Percentiles rank a stretch among this genome's conserved stretches.
Evolutionary conservation across 2,888 invertebrate species (phyloP).

Genomic region (Cenopis cana): DNA sequence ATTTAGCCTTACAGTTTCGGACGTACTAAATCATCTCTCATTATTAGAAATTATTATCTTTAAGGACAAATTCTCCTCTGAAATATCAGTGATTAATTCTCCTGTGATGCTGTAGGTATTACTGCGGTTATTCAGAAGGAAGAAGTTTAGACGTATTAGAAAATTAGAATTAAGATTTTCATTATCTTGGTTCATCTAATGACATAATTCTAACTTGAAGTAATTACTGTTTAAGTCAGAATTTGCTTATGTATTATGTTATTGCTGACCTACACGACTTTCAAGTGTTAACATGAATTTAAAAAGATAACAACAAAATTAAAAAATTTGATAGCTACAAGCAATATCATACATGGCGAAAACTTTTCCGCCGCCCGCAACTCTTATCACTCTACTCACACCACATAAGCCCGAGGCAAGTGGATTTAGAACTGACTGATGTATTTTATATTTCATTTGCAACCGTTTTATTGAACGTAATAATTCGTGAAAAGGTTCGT

Average conservation of each 20-base stretch:
- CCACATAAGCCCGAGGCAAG: constrained; percentile 26
- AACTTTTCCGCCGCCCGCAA: not conserved
- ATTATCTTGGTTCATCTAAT: too few species aligned
- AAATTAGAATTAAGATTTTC: too few species aligned
- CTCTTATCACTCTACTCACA: not conserved
- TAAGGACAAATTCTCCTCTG: not conserved
- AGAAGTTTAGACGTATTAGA: too few species aligned
- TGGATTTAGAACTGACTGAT: constrained; percentile 20
- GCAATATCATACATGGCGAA: not conserved
- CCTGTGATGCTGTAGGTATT: not conserved
- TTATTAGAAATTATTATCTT: not conserved
- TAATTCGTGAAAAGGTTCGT: not conserved
- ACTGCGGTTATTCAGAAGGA: too few species aligned
- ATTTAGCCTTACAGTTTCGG: too few species aligned
- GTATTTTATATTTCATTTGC: constrained; percentile 22
- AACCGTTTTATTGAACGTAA: constrained; percentile 24
- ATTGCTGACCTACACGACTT: too few species aligned
- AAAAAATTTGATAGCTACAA: not conserved
- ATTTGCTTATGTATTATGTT: too few species aligned
- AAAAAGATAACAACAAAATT: too few species aligned
- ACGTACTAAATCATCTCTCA: too few species aligned
- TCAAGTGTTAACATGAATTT: too few species aligned
- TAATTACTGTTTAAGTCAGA: too few species aligned
- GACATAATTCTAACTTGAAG: too few species aligned
- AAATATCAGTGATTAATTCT: not conserved